Conservation (phyloP, 2,888 invertebrate genomes). For the Seira musarum region DNA sequence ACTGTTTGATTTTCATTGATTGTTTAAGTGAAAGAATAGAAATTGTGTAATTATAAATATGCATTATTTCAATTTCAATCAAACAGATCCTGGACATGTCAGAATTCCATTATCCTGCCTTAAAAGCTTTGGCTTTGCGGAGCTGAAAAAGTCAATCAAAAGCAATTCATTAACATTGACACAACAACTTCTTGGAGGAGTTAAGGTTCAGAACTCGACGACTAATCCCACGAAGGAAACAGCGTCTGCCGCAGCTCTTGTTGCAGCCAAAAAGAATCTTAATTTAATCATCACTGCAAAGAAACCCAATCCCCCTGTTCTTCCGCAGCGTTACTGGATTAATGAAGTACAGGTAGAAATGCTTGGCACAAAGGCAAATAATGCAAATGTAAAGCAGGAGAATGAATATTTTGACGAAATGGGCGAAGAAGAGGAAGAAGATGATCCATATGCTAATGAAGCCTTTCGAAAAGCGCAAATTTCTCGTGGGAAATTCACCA, state of each 20-base stretch:
- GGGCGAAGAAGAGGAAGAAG: not conserved
- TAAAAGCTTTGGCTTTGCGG: slow-evolving; percentile 40
- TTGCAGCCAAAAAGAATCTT: not conserved
- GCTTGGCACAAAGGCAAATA: slow-evolving; percentile 6
- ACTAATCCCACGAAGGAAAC: slow-evolving; percentile 14
- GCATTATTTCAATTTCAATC: too few species aligned
- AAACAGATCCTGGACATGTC: slow-evolving; percentile 46
- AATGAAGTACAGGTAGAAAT: slow-evolving; percentile 51
- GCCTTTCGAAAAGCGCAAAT: too few species aligned
- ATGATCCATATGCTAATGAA: too few species aligned
- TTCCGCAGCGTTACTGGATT: slow-evolving; percentile 34
- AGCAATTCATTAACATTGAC: slow-evolving; percentile 26
- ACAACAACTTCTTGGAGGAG: slow-evolving; percentile 22
- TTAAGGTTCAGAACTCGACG: slow-evolving; percentile 16
- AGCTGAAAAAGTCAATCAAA: slow-evolving; percentile 20
- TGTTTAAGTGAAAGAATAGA: too few species aligned
- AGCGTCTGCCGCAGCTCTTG: not conserved
- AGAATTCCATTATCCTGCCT: slow-evolving; percentile 40
- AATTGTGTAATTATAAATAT: too few species aligned
- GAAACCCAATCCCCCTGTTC: not conserved
- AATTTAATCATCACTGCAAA: not conserved
- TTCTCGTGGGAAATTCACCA: too few species aligned
- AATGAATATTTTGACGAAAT: slow-evolving; percentile 26
- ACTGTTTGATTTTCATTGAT: too few species aligned
- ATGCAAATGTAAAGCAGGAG: not conserved